phyloP scores from a whole-genome alignment of 2,113 vertebrate species.

The Nettapus auritus region DNA sequence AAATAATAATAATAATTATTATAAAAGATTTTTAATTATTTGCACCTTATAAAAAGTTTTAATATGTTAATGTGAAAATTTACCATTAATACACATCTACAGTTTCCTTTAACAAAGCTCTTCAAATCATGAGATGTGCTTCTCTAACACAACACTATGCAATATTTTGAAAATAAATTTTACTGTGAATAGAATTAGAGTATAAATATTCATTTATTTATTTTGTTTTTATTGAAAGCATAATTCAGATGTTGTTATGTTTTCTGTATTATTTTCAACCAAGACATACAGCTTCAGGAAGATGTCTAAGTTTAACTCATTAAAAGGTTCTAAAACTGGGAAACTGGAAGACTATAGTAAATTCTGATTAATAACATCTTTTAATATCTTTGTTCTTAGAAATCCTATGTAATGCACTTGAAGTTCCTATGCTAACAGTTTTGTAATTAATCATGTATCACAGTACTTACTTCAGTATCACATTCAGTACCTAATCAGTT shows the following conservation, averaged over 20 bases:
- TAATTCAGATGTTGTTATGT: neutral
- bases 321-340: neutral
- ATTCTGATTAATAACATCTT: neutral
- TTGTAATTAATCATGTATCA: neutral
- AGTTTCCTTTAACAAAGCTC: neutral
- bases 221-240: neutral
- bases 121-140: neutral
- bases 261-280: neutral
- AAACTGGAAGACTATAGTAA: neutral
- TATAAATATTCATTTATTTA: neutral
- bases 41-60: neutral
- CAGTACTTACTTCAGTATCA: neutral
- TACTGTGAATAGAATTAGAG: neutral
- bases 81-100: neutral
- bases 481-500: neutral
- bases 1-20: neutral
- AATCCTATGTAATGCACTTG: neutral
- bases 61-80: neutral
- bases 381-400: neutral
- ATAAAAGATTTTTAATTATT: neutral
- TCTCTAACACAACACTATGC: neutral
- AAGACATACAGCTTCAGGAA: neutral
- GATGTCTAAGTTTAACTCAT: neutral
- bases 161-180: neutral
- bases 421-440: neutral